Evolutionary conservation across 2,113 vertebrate species (phyloP).

Genomic region (Turnix velox): DNA sequence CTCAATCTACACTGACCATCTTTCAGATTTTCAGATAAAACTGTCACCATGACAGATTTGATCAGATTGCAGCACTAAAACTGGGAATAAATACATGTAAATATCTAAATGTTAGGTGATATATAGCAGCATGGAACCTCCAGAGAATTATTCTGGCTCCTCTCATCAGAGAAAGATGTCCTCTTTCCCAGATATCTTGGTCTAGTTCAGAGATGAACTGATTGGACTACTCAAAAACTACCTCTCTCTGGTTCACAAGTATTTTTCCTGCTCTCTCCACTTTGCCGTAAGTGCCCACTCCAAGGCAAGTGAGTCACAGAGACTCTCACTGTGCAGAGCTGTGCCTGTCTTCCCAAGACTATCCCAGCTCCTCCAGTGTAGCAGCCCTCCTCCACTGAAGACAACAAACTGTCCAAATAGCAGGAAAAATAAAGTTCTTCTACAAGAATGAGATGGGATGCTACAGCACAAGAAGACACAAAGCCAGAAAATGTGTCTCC

Average conservation of each 20-base stretch:
- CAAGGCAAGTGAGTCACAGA: neutral
- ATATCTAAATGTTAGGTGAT: neutral
- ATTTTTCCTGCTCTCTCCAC: neutral
- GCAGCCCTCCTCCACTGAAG: neutral
- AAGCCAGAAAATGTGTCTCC: neutral
- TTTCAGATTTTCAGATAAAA: neutral
- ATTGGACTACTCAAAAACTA: neutral
- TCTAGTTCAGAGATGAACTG: neutral
- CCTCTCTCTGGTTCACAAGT: neutral
- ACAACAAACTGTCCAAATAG: neutral
- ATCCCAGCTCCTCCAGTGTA: neutral
- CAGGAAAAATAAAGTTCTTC: neutral
- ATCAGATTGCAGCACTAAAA: neutral
- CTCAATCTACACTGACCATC: neutral
- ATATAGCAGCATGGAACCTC: neutral
- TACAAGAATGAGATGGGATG: neutral
- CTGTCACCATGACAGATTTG: neutral
- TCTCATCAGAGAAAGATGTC: neutral
- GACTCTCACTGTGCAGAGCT: fast-evolving
- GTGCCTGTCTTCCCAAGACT: neutral
- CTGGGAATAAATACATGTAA: neutral
- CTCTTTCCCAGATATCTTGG: neutral
- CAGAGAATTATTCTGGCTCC: neutral
- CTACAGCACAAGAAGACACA: neutral
- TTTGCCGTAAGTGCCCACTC: neutral